Evolutionary conservation across 2,888 invertebrate genomes (phyloP).

Genomic region (Onthophagus sagittarius): DNA sequence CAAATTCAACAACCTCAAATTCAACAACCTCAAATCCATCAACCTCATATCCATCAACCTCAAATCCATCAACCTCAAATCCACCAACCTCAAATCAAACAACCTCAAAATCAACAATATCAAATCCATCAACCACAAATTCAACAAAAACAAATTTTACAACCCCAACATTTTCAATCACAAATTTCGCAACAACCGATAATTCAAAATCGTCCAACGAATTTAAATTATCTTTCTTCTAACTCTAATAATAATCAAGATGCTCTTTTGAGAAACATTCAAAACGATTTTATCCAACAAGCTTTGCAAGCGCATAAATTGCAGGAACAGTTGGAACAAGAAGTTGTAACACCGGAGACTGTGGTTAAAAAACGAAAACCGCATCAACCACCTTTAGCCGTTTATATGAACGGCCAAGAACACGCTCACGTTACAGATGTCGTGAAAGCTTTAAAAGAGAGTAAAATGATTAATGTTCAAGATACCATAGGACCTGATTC

Average conservation of each 20-base stretch:
- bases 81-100: slow-evolving; percentile 18
- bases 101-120: slow-evolving; percentile 20
- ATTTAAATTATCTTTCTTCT: background rate
- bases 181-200: slow-evolving; percentile 13
- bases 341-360: slow-evolving; percentile 42
- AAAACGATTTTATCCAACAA: slow-evolving; percentile 47
- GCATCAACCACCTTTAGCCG: slow-evolving; percentile 80
- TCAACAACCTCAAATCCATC: slow-evolving; percentile 22
- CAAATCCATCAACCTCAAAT: slow-evolving; percentile 14
- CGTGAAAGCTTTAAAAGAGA: slow-evolving; percentile 62
- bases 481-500: slow-evolving; percentile 67
- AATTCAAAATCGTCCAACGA: background rate
- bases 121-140: slow-evolving; percentile 19
- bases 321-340: slow-evolving; percentile 34
- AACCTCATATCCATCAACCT: slow-evolving; percentile 6
- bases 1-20: slow-evolving; percentile 19
- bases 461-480: slow-evolving; percentile 71
- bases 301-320: slow-evolving; percentile 46
- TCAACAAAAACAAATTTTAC: slow-evolving; percentile 22
- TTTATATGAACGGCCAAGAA: slow-evolving; percentile 64
- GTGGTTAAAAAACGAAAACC: slow-evolving; percentile 62
- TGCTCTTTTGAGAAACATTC: slow-evolving; percentile 40
- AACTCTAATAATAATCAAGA: slow-evolving; percentile 21
- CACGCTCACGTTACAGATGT: slow-evolving; percentile 67
- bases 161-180: slow-evolving; percentile 8